Base-by-base conservation (phyloP, 1,140 invertebrate genomes). In the Potamilus streckersoni region DNA sequence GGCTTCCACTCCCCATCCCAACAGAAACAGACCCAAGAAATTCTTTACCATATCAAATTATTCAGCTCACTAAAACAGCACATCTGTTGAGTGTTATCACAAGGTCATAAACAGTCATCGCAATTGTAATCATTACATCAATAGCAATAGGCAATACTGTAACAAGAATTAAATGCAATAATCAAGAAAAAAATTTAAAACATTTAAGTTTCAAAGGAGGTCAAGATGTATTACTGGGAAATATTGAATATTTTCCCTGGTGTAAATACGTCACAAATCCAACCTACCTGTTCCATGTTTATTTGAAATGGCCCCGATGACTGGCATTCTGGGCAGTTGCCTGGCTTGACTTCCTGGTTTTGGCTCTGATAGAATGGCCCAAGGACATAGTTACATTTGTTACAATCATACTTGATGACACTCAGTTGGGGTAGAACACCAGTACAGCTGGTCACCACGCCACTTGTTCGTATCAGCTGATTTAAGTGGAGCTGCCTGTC, bases 271-370 rank as follows among this genome's bases (percentile, higher is more conserved):
- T n/a, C 23, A 23, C 4, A 8, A 14, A 62, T 62, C 19, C 60
- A 12, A 66, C 88, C 92, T 90, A 97, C 96, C 91, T 96, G 94
- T 84, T 93, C 92, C 89, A 92, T 92, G 78, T 93, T 93, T 55
- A 93, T 90, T 79, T 92, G 91, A 90, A 99, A 99, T 1, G 98
- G 98, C 6, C 98, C 98, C 75, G 92, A 92, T 86, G 96, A 97
- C 89, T 99, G 98, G 94, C 98, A 99, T 83, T 99, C 97, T 0
- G 98, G 97, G 92, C 98, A 99, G 1, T 94, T 95, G 1, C 95
- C 96, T 3, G 98, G 98, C 86, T 97, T 97, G 0, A 98, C 94
- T 92, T 99, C 98, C 69, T 90, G 84, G 85, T 95, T 95, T 88
- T 99, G 96, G 0, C 94, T 93, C 91, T 99, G 98, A 38, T 96